phyloP scores from a whole-genome alignment of 2,888 invertebrate genomes.

The Merodon equestris region DNA sequence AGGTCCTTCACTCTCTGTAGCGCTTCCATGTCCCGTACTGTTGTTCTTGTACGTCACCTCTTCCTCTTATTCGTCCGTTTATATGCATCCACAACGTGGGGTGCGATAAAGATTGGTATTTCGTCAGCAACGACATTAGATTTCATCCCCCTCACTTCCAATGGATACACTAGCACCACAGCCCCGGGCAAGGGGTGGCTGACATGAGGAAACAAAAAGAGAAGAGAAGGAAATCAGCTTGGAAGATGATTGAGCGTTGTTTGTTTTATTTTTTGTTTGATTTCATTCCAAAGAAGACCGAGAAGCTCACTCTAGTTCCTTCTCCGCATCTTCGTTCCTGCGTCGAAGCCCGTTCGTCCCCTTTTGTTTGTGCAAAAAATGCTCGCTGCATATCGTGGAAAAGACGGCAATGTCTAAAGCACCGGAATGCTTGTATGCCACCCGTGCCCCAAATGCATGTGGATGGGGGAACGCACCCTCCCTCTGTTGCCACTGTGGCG shows the following conservation, averaged over 20 bases:
- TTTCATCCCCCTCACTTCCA: background rate
- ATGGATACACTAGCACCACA: no score
- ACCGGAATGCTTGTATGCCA: background rate
- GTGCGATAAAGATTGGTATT: background rate
- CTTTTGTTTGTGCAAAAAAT: background rate
- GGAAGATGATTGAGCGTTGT: constrained; percentile 1
- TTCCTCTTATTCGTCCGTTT: background rate
- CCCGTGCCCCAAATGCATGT: constrained; percentile 41
- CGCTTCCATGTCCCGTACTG: background rate
- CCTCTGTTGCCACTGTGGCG: no score
- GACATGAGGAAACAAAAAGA: background rate
- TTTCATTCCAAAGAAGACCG: background rate
- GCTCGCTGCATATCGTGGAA: background rate
- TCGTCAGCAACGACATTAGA: constrained; percentile 1
- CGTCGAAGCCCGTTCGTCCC: background rate
- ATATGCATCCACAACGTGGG: background rate
- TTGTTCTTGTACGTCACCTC: background rate
- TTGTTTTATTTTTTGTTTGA: constrained; percentile 5
- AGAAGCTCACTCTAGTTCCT: no score
- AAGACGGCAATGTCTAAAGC: background rate
- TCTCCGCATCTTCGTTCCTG: background rate
- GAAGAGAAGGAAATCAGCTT: background rate
- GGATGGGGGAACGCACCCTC: background rate
- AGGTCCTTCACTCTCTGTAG: background rate
- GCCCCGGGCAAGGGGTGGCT: no score